Base-by-base conservation (phyloP, 2,797 vertebrate species). In the Acestrorhynchus altus region DNA sequence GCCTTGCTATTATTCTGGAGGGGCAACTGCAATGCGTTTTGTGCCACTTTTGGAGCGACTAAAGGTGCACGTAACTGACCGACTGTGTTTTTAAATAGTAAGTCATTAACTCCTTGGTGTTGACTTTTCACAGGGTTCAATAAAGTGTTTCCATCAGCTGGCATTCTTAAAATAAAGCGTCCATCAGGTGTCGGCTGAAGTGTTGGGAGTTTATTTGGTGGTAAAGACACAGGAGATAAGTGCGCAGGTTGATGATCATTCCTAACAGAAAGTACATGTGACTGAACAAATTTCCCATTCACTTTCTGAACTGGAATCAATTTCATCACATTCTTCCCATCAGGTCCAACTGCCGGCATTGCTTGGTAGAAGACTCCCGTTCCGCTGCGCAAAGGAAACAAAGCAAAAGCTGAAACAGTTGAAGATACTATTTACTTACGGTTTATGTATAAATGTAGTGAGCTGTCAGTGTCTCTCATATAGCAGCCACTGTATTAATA, bases 261-360 rank as follows among this genome's bases (percentile, higher is more conserved):
- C 0, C 7, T 79, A 71, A 80, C 42, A 60, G 68, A 61, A 12
- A 11, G 83, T 18, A 20, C 60, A 8, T 77, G 78, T 13, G 77
- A 80, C n/a, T 57, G 83, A 68, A 87, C 40, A 84, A 87, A 88
- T 10, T 89, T 87, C 39, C 89, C 82, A 6, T 90, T 86, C 18
- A 91, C 79, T 81, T 84, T 87, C 51, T 89, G 85, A n/a, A 92
- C 89, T 28, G 93, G 92, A 86, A 93, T 91, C 65, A 94, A 80
- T 72, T 89, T 92, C 90, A 94, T 90, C 31, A 92, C 87, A 52
- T 90, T 92, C 76, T 87, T 90, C 51, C 91, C 91, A 77, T 93
- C 89, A 0, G 87, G 79, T 57, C 88, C 90, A 35, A 92, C 84
- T 18, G 89, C 92, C 64, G 92, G 92, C 83, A 90, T 86, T 5